A percentile compares a stretch with the other conserved stretches of the same genome.
phyloP scores from a whole-genome alignment of 37 sponge, comb jelly and placozoan species.

The Cladorhizidae sp. region DNA sequence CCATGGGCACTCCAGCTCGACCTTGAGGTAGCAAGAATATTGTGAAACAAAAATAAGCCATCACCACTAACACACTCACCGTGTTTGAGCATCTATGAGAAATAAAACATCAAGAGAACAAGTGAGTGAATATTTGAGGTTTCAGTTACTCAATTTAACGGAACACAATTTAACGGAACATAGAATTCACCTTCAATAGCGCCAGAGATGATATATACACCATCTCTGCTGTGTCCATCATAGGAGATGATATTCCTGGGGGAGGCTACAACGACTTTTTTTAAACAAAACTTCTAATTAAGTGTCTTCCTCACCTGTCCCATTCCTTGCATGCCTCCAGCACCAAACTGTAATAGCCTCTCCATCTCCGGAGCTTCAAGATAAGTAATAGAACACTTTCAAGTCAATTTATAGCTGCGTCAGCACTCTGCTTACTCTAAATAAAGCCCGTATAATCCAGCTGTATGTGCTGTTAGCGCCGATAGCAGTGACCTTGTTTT shows the following conservation, averaged over 20 bases:
- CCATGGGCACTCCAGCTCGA: slow-evolving; percentile 99
- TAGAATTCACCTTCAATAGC: slow-evolving; percentile 86
- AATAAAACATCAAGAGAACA: too few species aligned
- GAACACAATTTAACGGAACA: background rate
- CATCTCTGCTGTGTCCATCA: slow-evolving; percentile 98
- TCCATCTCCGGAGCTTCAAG: too few species aligned
- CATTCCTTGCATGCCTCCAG: slow-evolving; percentile 77
- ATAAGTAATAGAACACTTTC: too few species aligned
- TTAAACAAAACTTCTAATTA: background rate
- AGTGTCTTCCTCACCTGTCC: slow-evolving; percentile 57
- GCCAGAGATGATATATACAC: slow-evolving; percentile 99
- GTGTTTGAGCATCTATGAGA: slow-evolving; percentile 33
- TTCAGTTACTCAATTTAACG: too few species aligned
- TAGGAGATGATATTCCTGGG: slow-evolving; percentile 70
- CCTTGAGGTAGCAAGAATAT: slow-evolving; percentile 42
- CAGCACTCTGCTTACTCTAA: slow-evolving; percentile 6
- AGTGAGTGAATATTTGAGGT: too few species aligned
- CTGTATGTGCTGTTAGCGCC: background rate
- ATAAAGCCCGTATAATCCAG: background rate
- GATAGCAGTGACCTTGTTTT: background rate
- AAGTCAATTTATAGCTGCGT: too few species aligned
- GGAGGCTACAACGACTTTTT: slow-evolving; percentile 28
- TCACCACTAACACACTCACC: slow-evolving; percentile 46
- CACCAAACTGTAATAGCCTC: slow-evolving; percentile 70
- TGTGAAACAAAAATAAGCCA: slow-evolving; percentile 13